phyloP scores from a whole-genome alignment of 2,113 vertebrate genomes.

The Calidris pygmaea region DNA sequence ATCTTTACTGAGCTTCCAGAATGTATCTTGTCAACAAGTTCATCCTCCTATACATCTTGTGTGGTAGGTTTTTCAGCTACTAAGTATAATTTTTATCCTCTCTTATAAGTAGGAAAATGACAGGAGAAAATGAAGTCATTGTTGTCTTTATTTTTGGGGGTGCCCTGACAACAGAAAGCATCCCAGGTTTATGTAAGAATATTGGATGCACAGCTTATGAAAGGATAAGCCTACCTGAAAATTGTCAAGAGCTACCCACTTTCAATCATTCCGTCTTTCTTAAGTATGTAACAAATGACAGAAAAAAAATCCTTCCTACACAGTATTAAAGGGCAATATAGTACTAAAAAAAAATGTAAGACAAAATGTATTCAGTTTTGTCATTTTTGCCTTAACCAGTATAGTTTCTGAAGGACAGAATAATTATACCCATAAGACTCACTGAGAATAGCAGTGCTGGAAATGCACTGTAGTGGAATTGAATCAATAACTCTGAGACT shows the following conservation, averaged over 20 bases:
- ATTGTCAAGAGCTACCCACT: slow-evolving; percentile 48
- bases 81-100: not conserved
- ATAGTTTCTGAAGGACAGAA: slow-evolving; percentile 52
- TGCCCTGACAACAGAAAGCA: slow-evolving; percentile 23
- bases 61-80: not conserved
- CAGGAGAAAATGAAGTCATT: slow-evolving; percentile 34
- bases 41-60: slow-evolving; percentile 21
- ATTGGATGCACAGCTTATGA: slow-evolving; percentile 9
- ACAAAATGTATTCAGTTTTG: not conserved
- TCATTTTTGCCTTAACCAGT: not conserved
- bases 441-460: not conserved
- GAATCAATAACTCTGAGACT: slow-evolving; percentile 58
- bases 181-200: slow-evolving; percentile 25
- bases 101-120: not conserved
- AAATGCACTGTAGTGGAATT: slow-evolving; percentile 28
- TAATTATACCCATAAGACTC: slow-evolving; percentile 56
- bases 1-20: not conserved
- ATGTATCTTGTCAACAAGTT: slow-evolving; percentile 36
- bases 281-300: slow-evolving; percentile 10
- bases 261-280: slow-evolving; percentile 56
- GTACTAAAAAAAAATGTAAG: not conserved
- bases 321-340: slow-evolving; percentile 20
- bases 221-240: slow-evolving; percentile 36
- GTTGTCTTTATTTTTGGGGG: slow-evolving; percentile 35
- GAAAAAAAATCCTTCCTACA: not conserved